phyloP scores from a whole-genome alignment of 1,140 invertebrate genomes.

The Zaprionus kolodkinae region DNA sequence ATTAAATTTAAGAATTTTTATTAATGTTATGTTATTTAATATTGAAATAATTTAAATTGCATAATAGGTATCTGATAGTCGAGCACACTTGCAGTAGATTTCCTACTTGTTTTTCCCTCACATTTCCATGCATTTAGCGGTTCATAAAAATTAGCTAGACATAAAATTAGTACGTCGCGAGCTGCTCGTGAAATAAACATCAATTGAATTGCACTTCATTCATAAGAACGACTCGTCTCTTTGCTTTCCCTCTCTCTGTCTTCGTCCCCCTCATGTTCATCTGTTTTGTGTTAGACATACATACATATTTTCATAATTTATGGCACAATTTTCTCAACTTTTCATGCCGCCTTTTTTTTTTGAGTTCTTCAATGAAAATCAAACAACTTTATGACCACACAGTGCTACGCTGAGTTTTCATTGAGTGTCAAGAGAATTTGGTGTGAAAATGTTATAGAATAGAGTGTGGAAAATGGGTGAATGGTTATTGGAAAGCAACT shows the following conservation, averaged over 20 bases:
- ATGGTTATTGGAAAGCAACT: background rate
- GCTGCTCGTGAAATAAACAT: constrained; percentile 54
- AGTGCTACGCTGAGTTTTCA: background rate
- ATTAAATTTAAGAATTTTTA: too few relatives aligned
- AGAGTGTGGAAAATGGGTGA: background rate
- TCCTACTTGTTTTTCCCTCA: constrained; percentile 24
- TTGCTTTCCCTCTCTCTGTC: background rate
- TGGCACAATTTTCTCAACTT: constrained; percentile 8
- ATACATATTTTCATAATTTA: constrained; percentile 18
- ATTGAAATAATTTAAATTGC: too few relatives aligned
- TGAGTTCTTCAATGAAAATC: constrained; percentile 32
- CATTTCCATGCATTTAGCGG: constrained; percentile 54
- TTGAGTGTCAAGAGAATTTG: constrained; percentile 4
- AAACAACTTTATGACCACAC: constrained; percentile 17
- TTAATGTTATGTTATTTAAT: too few relatives aligned
- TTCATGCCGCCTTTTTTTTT: background rate
- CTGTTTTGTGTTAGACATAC: background rate
- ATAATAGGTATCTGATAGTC: too few relatives aligned
- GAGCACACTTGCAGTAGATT: too few relatives aligned
- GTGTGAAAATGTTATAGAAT: constrained; percentile 8
- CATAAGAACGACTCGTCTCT: constrained; percentile 30
- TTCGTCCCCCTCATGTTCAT: background rate
- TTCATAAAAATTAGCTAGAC: constrained; percentile 73
- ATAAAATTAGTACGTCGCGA: constrained; percentile 61
- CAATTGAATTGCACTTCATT: constrained; percentile 76